phyloP scores from a whole-genome alignment of 2,888 invertebrate genomes.

The Drosophila kuntzei region DNA sequence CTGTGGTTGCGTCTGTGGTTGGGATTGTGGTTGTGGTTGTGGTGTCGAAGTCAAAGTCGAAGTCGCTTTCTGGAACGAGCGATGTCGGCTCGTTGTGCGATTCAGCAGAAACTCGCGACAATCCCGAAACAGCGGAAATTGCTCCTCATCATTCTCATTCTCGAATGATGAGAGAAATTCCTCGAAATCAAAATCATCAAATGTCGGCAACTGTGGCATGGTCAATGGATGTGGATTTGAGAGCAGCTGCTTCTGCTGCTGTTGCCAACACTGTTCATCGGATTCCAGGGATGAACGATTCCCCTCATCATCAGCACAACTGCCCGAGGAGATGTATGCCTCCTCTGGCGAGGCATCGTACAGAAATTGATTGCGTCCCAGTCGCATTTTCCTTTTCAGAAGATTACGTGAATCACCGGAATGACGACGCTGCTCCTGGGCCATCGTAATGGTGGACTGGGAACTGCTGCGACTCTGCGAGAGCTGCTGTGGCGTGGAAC shows the following conservation, averaged over 20 bases:
- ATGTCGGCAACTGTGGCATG: constrained; percentile 84
- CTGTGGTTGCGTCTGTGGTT: constrained; percentile 29
- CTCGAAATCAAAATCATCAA: constrained; percentile 88
- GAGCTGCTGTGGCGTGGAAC: constrained; percentile 63
- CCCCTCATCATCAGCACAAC: constrained; percentile 82
- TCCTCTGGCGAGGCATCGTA: constrained; percentile 85
- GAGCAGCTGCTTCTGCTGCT: constrained; percentile 71
- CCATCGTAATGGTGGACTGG: constrained; percentile 66
- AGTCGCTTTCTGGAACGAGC: constrained; percentile 80
- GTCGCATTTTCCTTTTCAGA: constrained; percentile 84
- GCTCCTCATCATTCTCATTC: constrained; percentile 86
- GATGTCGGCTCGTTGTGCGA: constrained; percentile 82
- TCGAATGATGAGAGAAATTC: constrained; percentile 90
- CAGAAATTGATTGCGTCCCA: constrained; percentile 85
- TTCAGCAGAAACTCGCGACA: constrained; percentile 85
- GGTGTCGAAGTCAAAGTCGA: constrained; percentile 46
- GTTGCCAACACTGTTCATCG: constrained; percentile 72
- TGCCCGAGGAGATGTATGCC: constrained; percentile 66
- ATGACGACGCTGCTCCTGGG: constrained; percentile 66
- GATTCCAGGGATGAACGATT: constrained; percentile 80
- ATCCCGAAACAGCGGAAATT: constrained; percentile 86
- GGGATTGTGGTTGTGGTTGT: constrained; percentile 39
- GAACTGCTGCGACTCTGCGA: constrained; percentile 67
- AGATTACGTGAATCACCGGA: constrained; percentile 81
- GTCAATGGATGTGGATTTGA: constrained; percentile 79